Evolutionary conservation across 1,140 invertebrate species (phyloP), one percentile per base, ranked within the genome.

Genomic region (Rhynchophorus ferrugineus): DNA sequence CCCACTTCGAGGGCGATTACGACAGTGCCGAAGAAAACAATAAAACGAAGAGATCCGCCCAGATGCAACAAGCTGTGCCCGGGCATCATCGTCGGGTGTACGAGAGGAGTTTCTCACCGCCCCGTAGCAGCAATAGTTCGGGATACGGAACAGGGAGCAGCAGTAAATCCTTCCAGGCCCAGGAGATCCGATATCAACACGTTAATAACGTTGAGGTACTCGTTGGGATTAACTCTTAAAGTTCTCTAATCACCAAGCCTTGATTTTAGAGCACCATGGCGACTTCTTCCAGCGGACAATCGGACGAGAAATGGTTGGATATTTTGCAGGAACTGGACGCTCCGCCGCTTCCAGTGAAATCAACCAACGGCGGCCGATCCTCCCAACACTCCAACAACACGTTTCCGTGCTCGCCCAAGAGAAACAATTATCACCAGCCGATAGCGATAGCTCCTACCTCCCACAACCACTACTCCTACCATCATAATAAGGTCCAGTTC

Each of bases 141-240:
- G 88, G 87, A 6, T 90, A 91, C 67, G 87, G 87, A 37, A 90
- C 87, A 13, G 87, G 86, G 65, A 84, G 81, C 51, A 85, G 83
- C 63, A 82, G 79, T 44, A 80, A 82, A 60, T 82, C 82, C 51
- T 72, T 83, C 79, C 70, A 76, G 70, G 65, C 68, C 43, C 54
- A 68, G 24, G 78, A 53, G 20, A 52, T 43, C n/a, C 49, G 48
- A 51, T 55, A 54, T 33, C n/a, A n/a, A n/a, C 79, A 71, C 19
- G 47, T 21, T 16, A 44, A 45, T 14, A 49, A 21, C 33, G 57
- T 55, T 3, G 51, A 47, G 52, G 57, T 55, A 46, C 21, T 22
- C 11, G 24, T 11, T 29, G 5, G 24, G 24, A 5, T 29, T 11
- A 29, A 38, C 5, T 19, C 17, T 6, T 6, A 19, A 3, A 38